Evolutionary conservation across 2,888 invertebrate genomes (phyloP).

Genomic region (Kuschelorhynchus macadamiae): DNA sequence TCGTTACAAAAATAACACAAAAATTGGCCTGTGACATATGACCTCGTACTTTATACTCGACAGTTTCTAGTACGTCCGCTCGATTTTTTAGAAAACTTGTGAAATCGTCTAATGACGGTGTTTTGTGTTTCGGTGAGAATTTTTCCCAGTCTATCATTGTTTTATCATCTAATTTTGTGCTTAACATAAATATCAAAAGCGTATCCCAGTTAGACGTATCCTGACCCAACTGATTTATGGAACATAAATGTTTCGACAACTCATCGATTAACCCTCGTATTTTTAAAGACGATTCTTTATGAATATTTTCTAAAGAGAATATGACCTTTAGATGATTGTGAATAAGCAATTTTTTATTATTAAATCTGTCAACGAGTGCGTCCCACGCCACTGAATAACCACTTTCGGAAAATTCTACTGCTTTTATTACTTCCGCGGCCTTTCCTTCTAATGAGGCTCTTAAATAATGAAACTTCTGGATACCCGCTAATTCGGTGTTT

Average conservation of each 20-base stretch:
- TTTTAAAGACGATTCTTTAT: slow-evolving; percentile 40
- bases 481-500: no score
- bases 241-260: slow-evolving; percentile 45
- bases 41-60: background rate
- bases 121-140: background rate
- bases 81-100: background rate
- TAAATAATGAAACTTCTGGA: no score
- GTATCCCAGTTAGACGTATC: background rate
- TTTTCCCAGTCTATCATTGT: background rate
- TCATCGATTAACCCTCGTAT: slow-evolving; percentile 22
- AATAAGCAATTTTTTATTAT: slow-evolving; percentile 39
- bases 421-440: slow-evolving; percentile 29
- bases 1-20: no score
- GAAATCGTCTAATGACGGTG: no score
- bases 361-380: slow-evolving; percentile 29
- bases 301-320: slow-evolving; percentile 36
- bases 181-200: background rate
- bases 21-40: background rate
- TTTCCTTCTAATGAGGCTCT: slow-evolving; percentile 9
- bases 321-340: slow-evolving; percentile 44
- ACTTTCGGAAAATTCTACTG: slow-evolving; percentile 23
- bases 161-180: background rate
- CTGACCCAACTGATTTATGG: slow-evolving; percentile 18
- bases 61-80: background rate
- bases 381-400: slow-evolving; percentile 39